These are phyloP conservation scores for Plebejus argus DNA, from an alignment of 2,888 invertebrate genomes.

Conservation along the genomic window DNA sequence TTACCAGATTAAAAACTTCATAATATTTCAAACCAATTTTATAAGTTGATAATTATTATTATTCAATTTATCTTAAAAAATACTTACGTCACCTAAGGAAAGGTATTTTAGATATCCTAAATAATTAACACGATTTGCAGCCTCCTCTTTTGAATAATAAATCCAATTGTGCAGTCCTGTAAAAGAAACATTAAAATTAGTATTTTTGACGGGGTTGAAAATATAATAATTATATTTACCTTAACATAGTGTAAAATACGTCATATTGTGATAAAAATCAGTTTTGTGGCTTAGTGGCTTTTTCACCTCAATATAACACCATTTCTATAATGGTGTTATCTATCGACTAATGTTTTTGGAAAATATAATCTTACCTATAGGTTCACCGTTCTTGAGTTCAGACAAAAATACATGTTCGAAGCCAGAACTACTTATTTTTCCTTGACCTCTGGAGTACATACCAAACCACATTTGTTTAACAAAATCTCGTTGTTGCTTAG, in stretches of 20 bases:
- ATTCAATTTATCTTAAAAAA: constrained; percentile 1
- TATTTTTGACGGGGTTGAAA: neutral
- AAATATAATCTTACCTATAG: constrained; percentile 71
- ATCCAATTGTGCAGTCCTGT: constrained; percentile 95
- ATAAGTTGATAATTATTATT: neutral
- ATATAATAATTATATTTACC: too few relatives aligned
- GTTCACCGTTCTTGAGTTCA: constrained; percentile 89
- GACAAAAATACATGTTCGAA: constrained; percentile 96
- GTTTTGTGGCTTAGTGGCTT: too few relatives aligned
- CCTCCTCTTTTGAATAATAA: constrained; percentile 89
- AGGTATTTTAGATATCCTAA: constrained; percentile 88
- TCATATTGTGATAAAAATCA: too few relatives aligned
- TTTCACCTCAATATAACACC: too few relatives aligned
- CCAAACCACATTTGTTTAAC: constrained; percentile 89
- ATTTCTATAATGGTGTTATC: neutral
- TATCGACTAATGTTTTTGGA: neutral
- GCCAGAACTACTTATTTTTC: constrained; percentile 91
- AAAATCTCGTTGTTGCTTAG: constrained; percentile 86
- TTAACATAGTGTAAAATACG: too few relatives aligned
- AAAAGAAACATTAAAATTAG: constrained; percentile 38
- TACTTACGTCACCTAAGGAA: constrained; percentile 86
- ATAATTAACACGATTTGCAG: constrained; percentile 86
- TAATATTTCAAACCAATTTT: neutral
- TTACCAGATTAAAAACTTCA: neutral
- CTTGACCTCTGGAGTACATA: constrained; percentile 89